Percentiles rank a stretch among this genome's conserved stretches.
These are phyloP conservation scores for Sacculina carcini DNA, from an alignment of 2,888 invertebrate species.

Conservation along the genomic window DNA sequence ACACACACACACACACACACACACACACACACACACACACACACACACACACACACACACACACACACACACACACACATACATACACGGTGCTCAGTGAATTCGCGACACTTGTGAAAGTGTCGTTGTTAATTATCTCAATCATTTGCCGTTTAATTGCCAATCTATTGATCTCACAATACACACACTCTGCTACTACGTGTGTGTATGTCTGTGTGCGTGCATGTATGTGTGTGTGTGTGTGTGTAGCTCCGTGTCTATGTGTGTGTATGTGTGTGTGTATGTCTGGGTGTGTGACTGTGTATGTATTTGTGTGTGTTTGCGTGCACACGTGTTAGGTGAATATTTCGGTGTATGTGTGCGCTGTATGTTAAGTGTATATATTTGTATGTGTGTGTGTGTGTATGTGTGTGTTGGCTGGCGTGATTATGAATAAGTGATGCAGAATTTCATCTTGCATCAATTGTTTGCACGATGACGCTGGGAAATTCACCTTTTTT, in stretches of 20 bases:
- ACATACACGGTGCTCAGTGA: not conserved
- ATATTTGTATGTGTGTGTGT: not conserved
- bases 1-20: not conserved
- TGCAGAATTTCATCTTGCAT: not conserved
- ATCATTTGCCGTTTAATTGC: no score
- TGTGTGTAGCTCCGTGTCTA: not conserved
- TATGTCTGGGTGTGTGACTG: not conserved
- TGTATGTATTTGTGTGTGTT: not conserved
- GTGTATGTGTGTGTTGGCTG: not conserved
- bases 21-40: not conserved
- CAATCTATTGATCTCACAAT: not conserved
- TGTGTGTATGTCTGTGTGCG: not conserved
- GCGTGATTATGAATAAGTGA: not conserved
- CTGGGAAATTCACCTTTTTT: no score
- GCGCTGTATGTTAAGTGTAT: not conserved
- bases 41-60: slow-evolving; percentile 8
- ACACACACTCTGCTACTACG: not conserved
- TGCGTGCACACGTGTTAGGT: not conserved
- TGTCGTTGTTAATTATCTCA: not conserved
- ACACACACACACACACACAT: slow-evolving; percentile 7
- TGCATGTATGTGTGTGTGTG: not conserved
- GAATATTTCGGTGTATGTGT: no score
- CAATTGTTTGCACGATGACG: not conserved
- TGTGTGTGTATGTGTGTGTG: slow-evolving; percentile 3
- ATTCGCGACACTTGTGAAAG: not conserved